Percentiles rank a stretch among this genome's conserved stretches.
Conservation (phyloP, 2,888 invertebrate species). For the Sycophila texana region DNA sequence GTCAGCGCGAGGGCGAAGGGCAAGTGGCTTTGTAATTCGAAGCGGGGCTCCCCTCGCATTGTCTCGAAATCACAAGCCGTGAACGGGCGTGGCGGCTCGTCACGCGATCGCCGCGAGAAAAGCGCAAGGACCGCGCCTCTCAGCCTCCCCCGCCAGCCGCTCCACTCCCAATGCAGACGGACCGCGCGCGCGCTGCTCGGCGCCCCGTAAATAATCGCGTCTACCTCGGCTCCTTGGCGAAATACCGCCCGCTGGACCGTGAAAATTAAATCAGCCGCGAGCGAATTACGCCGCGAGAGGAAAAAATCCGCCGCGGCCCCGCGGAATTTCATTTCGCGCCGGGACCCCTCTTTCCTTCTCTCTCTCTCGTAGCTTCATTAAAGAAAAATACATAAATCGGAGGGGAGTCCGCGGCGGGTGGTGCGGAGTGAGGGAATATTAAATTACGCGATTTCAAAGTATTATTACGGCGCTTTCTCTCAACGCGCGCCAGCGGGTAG, state of each 20-base stretch:
- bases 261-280: slow-evolving; percentile 53
- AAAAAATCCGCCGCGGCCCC: slow-evolving; percentile 3
- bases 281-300: neutral
- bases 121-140: slow-evolving; percentile 25
- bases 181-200: slow-evolving; percentile 49
- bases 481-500: neutral
- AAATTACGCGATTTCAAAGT: slow-evolving; percentile 52
- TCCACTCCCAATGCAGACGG: slow-evolving; percentile 46
- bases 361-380: slow-evolving; percentile 47
- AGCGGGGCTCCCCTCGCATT: neutral
- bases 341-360: no score
- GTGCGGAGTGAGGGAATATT: slow-evolving; percentile 28
- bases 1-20: no score
- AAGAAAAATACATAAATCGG: slow-evolving; percentile 57
- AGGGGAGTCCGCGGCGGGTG: slow-evolving; percentile 3
- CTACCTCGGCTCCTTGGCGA: slow-evolving; percentile 20
- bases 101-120: slow-evolving; percentile 41
- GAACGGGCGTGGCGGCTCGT: slow-evolving; percentile 9
- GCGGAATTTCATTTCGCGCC: slow-evolving; percentile 46
- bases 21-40: neutral
- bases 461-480: slow-evolving; percentile 38
- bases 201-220: slow-evolving; percentile 59
- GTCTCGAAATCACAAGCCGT: slow-evolving; percentile 49
- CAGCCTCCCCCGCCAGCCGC: neutral
- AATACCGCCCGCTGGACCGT: slow-evolving; percentile 53